Conservation (phyloP, 2,113 vertebrate species). For the Hymenochirus boettgeri region DNA sequence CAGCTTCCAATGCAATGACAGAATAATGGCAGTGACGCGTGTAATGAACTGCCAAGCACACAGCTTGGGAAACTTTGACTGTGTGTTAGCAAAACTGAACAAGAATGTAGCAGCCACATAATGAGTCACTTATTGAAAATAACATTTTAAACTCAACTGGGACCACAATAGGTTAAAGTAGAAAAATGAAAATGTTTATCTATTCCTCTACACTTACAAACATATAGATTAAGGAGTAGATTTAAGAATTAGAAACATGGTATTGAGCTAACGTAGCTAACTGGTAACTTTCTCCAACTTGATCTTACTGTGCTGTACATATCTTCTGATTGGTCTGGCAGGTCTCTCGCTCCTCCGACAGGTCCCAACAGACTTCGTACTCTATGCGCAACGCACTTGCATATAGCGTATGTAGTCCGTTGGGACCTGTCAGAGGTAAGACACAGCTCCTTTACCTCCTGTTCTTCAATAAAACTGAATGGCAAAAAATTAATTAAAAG, state of each 20-base stretch:
- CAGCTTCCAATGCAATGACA: constrained; percentile 23
- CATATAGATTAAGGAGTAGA: neutral
- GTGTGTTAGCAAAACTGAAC: constrained; percentile 15
- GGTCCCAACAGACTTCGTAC: no score
- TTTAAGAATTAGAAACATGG: neutral
- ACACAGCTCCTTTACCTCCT: no score
- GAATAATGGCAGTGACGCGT: constrained; percentile 23
- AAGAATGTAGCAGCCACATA: constrained; percentile 1
- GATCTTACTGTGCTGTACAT: no score
- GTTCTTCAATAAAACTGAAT: no score
- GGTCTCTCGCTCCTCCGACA: no score
- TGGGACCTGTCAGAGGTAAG: no score
- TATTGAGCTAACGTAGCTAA: no score
- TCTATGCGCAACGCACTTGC: no score
- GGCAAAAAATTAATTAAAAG: no score
- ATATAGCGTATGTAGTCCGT: no score
- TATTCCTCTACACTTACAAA: constrained; percentile 10
- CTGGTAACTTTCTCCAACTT: no score
- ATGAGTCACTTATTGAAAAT: constrained; percentile 27
- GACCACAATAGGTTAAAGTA: neutral
- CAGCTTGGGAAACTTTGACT: constrained; percentile 29
- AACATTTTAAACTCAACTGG: neutral
- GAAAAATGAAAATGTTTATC: constrained; percentile 4
- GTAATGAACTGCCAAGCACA: constrained; percentile 23
- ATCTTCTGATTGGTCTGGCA: no score